Evolutionary conservation across 2,888 invertebrate species (phyloP), one percentile per base, ranked within the genome.

Genomic region (Tanypteryx hageni): DNA sequence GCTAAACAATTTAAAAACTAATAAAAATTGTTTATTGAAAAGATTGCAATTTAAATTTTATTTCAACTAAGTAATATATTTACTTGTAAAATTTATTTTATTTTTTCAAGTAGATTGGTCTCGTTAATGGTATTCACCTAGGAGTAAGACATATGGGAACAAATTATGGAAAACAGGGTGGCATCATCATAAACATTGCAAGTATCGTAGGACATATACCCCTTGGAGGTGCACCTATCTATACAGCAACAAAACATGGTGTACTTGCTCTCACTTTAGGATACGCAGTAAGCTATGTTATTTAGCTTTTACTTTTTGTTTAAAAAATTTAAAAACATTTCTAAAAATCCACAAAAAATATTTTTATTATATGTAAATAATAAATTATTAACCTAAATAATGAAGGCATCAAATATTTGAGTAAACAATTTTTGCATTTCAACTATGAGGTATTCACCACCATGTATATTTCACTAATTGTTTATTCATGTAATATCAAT

Each of bases 91-190:
- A 56, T 31, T 85, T 85, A 57, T 14, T n/a, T n/a, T 44, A 11
- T 84, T 22, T 11, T 58, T 86, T 56, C n/a, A 56, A 27, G 7
- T 13, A 57, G 56, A 27, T 58, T 86, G 56, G 56, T 11, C 27
- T 44, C 16, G 13, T 57, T 56, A 85, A 56, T 27, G 92, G 92
- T 2, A 92, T 82, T 58, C 84, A 44, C 10, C 82, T 92, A 4
- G 92, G 59, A n/a, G 57, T 92, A 14, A 92, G 83, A 59, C 83
- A 92, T 57, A 92, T 92, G 92, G 82, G 92, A 61, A n/a, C 82
- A 27, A 59, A 92, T 27, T 61, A 56, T 22, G 84, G 84, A 13
- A 84, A 84, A 61, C 44, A 92, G 61, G 92, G 92, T 8, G 92
- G 92, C 10, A 18, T 92, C 31, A 82, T 92, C 18, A n/a, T 92